Percentiles rank a stretch among this genome's conserved stretches.
Evolutionary conservation across 2,113 vertebrate genomes (phyloP).

Genomic region (Bostrychus sinensis): DNA sequence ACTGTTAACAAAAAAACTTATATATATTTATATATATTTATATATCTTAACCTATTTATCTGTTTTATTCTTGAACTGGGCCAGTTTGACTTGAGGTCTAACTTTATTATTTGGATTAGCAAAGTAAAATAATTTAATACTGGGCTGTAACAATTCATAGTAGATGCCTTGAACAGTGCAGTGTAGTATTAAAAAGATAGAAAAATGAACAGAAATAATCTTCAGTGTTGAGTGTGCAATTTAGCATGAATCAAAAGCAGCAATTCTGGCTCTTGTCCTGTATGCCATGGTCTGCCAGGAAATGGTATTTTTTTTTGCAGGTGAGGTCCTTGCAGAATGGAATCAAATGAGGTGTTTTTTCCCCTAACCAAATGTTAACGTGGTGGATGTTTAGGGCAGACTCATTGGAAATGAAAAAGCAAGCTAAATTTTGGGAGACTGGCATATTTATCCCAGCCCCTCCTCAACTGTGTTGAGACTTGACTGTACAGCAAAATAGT

Average conservation of each 20-base stretch:
- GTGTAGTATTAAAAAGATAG: constrained; percentile 61
- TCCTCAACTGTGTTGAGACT: constrained; percentile 61
- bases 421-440: constrained; percentile 61
- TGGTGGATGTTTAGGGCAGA: constrained; percentile 63
- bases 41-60: too few species aligned
- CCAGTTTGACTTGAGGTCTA: too few species aligned
- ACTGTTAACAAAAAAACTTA: too few species aligned
- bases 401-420: constrained; percentile 68
- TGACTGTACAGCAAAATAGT: constrained; percentile 70
- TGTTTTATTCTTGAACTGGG: too few species aligned
- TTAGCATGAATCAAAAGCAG: constrained; percentile 80
- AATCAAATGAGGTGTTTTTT: constrained; percentile 78
- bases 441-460: constrained; percentile 53
- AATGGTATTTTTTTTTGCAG: constrained; percentile 76
- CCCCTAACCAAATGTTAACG: constrained; percentile 66
- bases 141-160: too few species aligned
- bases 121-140: constrained; percentile 11
- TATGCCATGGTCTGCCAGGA: constrained; percentile 70
- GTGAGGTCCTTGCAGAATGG: constrained; percentile 75
- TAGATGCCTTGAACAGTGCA: too few species aligned
- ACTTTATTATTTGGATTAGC: too few species aligned
- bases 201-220: constrained; percentile 69
- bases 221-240: constrained; percentile 74
- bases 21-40: too few species aligned
- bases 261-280: constrained; percentile 74